Evolutionary conservation across 1,140 invertebrate genomes (phyloP).

Genomic region (Pinna nobilis): DNA sequence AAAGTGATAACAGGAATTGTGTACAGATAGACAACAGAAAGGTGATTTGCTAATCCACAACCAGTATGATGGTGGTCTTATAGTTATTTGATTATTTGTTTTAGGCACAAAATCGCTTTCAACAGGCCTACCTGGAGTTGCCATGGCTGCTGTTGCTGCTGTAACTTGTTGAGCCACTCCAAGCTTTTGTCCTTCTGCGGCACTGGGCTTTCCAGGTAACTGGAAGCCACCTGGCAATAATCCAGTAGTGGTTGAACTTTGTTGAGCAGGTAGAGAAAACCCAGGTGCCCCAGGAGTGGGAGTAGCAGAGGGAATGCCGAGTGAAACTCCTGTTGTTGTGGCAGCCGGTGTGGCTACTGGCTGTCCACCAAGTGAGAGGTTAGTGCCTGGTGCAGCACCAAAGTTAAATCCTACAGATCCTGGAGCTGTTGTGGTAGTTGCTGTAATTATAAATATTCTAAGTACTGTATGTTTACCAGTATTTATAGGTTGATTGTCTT

Average conservation of each 20-base stretch:
- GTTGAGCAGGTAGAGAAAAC: background rate
- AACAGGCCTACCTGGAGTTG: background rate
- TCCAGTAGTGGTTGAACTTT: background rate
- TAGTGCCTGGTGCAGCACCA: background rate
- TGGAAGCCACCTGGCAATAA: background rate
- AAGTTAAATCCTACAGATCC: background rate
- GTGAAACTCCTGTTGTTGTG: background rate
- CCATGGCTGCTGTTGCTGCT: background rate
- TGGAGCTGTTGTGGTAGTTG: constrained; percentile 30
- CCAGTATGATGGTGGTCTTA: no score
- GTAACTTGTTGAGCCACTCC: background rate
- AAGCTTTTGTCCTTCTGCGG: no score
- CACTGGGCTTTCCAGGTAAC: no score
- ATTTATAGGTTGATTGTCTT: no score
- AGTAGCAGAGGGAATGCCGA: background rate
- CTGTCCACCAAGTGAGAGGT: background rate
- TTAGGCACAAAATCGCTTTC: background rate
- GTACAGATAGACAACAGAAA: no score
- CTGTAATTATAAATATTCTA: background rate
- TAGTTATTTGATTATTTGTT: background rate
- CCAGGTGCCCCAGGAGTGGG: no score
- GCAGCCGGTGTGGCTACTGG: constrained; percentile 15
- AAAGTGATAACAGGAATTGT: no score
- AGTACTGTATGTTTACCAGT: background rate
- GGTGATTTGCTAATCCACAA: no score